These are phyloP conservation scores for Tragelaphus scriptus DNA, from an alignment of 2,113 vertebrate species.

Conservation along the genomic window DNA sequence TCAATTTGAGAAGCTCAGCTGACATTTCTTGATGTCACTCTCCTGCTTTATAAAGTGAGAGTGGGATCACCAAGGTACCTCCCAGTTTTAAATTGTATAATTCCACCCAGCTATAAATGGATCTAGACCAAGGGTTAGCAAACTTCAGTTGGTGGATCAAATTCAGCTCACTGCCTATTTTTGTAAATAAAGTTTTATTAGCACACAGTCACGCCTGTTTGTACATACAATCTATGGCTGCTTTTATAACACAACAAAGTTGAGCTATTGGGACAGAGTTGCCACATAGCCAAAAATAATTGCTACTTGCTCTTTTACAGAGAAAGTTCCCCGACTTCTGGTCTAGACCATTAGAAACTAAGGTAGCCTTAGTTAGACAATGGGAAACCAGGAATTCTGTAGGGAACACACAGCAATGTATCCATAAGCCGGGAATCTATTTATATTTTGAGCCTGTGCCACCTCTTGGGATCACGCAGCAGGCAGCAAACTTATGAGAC, in stretches of 20 bases:
- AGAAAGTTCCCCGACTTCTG: neutral
- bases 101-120: neutral
- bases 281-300: neutral
- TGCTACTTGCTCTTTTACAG: neutral
- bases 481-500: conserved; percentile 56
- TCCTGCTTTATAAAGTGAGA: neutral
- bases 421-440: neutral
- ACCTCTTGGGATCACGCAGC: conserved; percentile 29
- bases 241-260: neutral
- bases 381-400: neutral
- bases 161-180: neutral
- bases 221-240: too few species aligned
- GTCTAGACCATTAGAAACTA: neutral
- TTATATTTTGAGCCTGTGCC: conserved; percentile 22
- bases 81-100: neutral
- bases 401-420: neutral
- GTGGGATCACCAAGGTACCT: neutral
- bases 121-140: neutral
- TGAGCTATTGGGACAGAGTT: neutral
- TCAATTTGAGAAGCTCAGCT: neutral
- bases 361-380: neutral
- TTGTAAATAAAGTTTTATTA: neutral
- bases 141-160: neutral
- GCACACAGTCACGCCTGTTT: neutral
- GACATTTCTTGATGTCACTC: neutral